These are phyloP conservation scores for Mallotus villosus DNA, from an alignment of 2,797 vertebrate genomes.

Conservation along the genomic window DNA sequence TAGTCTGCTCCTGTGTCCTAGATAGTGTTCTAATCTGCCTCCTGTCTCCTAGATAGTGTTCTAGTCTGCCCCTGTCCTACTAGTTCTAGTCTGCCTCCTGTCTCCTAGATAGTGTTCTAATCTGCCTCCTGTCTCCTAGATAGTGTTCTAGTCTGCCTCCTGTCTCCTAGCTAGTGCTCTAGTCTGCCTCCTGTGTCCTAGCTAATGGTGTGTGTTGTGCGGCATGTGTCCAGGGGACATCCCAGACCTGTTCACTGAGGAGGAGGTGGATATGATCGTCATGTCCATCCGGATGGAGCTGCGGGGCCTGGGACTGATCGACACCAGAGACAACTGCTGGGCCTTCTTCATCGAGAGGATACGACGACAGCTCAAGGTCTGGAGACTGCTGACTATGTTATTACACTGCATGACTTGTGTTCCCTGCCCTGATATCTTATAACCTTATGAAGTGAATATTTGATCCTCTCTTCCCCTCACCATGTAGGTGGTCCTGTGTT, in stretches of 20 bases:
- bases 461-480: constrained; percentile 18
- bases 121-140: no score
- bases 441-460: not conserved
- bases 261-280: constrained; percentile 73
- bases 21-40: no score
- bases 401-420: no score
- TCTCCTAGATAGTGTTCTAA: no score
- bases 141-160: no score
- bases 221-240: constrained; percentile 72
- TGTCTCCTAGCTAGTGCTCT: not conserved
- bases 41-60: no score
- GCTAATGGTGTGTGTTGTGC: constrained; percentile 16
- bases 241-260: constrained; percentile 79
- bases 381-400: not conserved
- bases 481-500: constrained; percentile 77
- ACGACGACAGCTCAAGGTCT: constrained; percentile 77
- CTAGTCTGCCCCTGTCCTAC: not conserved
- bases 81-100: not conserved
- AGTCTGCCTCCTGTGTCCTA: constrained; percentile 27
- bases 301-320: constrained; percentile 65
- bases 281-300: constrained; percentile 61
- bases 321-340: constrained; percentile 81
- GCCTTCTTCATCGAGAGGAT: constrained; percentile 76
- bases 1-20: no score
- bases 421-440: no score